Evolutionary conservation across 2,888 invertebrate species (phyloP), one percentile per base, ranked within the genome.

Genomic region (Odiellus spinosus): DNA sequence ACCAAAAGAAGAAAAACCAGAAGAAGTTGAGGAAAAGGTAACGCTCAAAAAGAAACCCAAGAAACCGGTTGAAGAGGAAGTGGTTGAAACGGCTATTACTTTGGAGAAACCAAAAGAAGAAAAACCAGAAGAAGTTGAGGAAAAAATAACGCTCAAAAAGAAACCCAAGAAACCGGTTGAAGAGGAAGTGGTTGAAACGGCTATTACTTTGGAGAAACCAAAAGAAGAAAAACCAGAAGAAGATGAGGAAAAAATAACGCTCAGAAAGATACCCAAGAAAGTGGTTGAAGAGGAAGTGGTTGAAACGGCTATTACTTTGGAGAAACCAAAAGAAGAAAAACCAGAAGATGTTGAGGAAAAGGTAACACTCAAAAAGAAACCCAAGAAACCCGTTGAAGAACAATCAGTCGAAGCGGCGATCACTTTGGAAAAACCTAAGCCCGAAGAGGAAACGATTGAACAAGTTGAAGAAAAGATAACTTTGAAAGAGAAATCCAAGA

Each of bases 31-130:
- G 59, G 39, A 57, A 56, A 49, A 38, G 4, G 47, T 44, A 41
- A 48, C 35, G 15, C 10, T 53, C n/a, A 45, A 49, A 33, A 44
- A 46, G 35, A 44, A 48, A 43, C 41, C 48, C 41, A 47, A 34
- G 39, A 44, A 42, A 43, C 39, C 40, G 19, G 33, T 18, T 1
- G 51, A 43, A 3, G 45, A 42, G 2, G 38, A 39, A 35, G 41
- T 36, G 19, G 35, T 20, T 15, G 39, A 42, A 38, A 35, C 26
- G 26, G 41, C 14, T 17, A 46, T 44, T 32, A 14, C 12, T 20
- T 17, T 44, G 18, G 34, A 40, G 20, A 26, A 26, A 35, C 41
- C 47, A 20, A 42, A 44, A 20, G 66, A 67, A 36, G 60, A 63
- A 38, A 38, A 38, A 38, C 38, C 38, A 38, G 33, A 15, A n/a